Conservation (phyloP, 2,113 vertebrate genomes). For the Baryphthengus martii region DNA sequence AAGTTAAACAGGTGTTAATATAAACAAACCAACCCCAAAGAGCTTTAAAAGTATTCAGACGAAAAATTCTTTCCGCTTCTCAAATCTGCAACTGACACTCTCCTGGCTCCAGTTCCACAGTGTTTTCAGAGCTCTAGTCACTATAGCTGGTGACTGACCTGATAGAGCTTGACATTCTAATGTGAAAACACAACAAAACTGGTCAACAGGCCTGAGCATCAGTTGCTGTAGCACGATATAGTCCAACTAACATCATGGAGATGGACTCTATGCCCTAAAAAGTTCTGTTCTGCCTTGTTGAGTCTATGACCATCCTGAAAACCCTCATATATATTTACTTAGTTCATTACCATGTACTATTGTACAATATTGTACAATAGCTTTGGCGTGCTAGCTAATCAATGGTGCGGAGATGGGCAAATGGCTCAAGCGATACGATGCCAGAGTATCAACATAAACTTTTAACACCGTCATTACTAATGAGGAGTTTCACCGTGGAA, state of each 20-base stretch:
- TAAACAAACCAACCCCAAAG: conserved; percentile 56
- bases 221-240: neutral
- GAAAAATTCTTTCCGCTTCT: conserved; percentile 56
- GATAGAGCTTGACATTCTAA: neutral
- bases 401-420: neutral
- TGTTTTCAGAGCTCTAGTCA: neutral
- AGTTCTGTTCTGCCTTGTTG: neutral
- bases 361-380: neutral
- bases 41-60: conserved; percentile 43
- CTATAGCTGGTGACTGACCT: neutral
- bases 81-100: conserved; percentile 30
- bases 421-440: accelerated
- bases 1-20: conserved; percentile 65
- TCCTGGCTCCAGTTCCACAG: neutral
- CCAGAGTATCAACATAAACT: neutral
- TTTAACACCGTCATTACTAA: neutral
- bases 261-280: neutral
- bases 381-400: neutral
- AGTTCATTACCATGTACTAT: neutral
- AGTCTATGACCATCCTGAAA: neutral
- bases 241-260: neutral
- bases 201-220: neutral
- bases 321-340: neutral
- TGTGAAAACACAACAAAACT: neutral
- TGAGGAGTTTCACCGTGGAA: neutral